A percentile compares a stretch with the other conserved stretches of the same genome.
Evolutionary conservation across 2,888 invertebrate species (phyloP).

Genomic region (Cepaea hortensis): DNA sequence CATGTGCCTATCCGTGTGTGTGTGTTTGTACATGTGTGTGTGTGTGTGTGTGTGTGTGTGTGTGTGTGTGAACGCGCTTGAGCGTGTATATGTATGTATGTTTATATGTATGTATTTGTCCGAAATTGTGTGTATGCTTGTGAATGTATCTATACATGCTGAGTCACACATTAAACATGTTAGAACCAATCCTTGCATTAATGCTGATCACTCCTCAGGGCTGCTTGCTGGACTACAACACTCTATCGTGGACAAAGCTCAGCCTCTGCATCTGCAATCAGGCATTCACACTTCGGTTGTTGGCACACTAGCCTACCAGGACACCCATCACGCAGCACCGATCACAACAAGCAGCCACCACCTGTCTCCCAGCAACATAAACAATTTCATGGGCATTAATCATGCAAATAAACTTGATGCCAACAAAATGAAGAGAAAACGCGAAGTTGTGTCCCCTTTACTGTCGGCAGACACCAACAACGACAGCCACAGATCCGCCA

Average conservation of each 20-base stretch:
- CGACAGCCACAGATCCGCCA: background rate
- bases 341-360: background rate
- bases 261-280: background rate
- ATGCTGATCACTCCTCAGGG: too few species aligned
- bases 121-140: too few species aligned
- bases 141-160: too few species aligned
- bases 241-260: constrained; percentile 6
- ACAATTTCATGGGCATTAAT: background rate
- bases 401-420: background rate
- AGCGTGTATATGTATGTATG: too few species aligned
- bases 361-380: background rate
- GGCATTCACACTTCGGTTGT: background rate
- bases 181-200: too few species aligned
- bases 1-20: too few species aligned
- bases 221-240: background rate
- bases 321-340: background rate
- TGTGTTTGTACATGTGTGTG: too few species aligned
- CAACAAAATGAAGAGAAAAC: background rate
- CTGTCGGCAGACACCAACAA: background rate
- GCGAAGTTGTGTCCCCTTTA: constrained; percentile 6
- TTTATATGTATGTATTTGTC: too few species aligned
- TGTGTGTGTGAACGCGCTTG: too few species aligned
- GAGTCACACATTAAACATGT: too few species aligned
- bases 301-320: background rate
- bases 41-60: too few species aligned